Evolutionary conservation across 2,888 invertebrate genomes (phyloP).

Genomic region (Parnassius glacialis): DNA sequence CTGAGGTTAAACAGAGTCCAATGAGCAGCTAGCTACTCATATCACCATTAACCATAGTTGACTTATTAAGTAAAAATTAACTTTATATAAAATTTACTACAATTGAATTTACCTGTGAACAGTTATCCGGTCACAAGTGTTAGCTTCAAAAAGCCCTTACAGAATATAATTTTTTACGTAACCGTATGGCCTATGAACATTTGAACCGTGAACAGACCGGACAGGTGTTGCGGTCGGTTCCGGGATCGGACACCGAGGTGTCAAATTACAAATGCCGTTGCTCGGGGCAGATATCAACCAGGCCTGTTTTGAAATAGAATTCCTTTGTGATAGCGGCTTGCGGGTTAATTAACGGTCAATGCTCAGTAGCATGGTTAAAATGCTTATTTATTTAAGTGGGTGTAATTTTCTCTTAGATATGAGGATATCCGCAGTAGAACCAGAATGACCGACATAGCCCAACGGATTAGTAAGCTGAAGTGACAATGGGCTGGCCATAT

Average conservation of each 20-base stretch:
- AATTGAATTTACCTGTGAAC: too few species aligned
- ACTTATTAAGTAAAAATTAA: too few species aligned
- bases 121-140: not conserved
- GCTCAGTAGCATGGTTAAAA: not conserved
- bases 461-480: too few species aligned
- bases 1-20: too few species aligned
- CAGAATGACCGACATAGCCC: too few species aligned
- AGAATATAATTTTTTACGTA: not conserved
- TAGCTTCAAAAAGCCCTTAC: conserved; percentile 9
- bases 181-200: conserved; percentile 16
- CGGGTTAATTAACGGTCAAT: conserved; percentile 7
- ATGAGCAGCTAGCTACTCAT: too few species aligned
- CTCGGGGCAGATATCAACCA: conserved; percentile 1
- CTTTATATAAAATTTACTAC: too few species aligned
- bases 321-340: not conserved
- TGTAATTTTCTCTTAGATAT: too few species aligned
- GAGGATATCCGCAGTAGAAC: too few species aligned
- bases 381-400: too few species aligned
- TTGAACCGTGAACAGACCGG: conserved; percentile 27
- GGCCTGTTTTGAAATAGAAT: conserved; percentile 10
- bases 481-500: too few species aligned
- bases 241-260: conserved; percentile 24
- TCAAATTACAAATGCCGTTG: conserved; percentile 20
- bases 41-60: too few species aligned
- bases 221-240: conserved; percentile 32